Evolutionary conservation across 2,113 vertebrate genomes (phyloP), one percentile per base, ranked within the genome.

Genomic region (Sinosuthora webbiana): DNA sequence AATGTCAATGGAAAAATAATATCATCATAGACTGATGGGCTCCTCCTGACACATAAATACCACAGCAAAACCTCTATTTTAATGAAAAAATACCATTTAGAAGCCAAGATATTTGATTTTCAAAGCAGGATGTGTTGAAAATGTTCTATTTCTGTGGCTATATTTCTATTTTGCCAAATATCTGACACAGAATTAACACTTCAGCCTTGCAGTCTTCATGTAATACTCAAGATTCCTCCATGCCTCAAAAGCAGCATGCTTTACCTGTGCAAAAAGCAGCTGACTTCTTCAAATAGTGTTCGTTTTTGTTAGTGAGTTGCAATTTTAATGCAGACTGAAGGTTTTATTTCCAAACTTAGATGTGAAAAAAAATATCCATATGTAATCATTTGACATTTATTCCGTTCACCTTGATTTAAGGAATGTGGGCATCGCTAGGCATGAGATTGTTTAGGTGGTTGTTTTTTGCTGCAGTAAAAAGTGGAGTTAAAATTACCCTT

Each of bases 41-140:
- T 96, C 65, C 81, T 96, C 94, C 95, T 97, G 64, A 90, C 87
- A 95, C 47, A 93, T 94, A 92, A 87, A 88, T 94, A 75, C 83
- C 11, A 20, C 70, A 64, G 68, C 55, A 75, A 97, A 92, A 81
- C 28, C 88, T 74, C 68, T 49, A 55, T 83, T 94, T 91, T 96
- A 90, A 89, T 86, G 68, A 97, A 93, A 81, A 95, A 71, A 97
- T 96, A 95, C 90, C 83, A 87, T 35, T 94, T 67, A 83, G 94
- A 94, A 96, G 88, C 84, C 93, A 79, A 65, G 65, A 74, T 82
- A 56, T 87, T 93, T 94, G 75, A 77, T 79, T 97, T 94, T 82
- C 91, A 87, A 91, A 93, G 64, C 23, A 89, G 41, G 83, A 55
- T 74, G 79, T 83, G 70, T 92, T 96, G 92, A 96, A 69, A 90